Conservation (phyloP, 2,888 invertebrate species). For the Epirrhoe alternata region DNA sequence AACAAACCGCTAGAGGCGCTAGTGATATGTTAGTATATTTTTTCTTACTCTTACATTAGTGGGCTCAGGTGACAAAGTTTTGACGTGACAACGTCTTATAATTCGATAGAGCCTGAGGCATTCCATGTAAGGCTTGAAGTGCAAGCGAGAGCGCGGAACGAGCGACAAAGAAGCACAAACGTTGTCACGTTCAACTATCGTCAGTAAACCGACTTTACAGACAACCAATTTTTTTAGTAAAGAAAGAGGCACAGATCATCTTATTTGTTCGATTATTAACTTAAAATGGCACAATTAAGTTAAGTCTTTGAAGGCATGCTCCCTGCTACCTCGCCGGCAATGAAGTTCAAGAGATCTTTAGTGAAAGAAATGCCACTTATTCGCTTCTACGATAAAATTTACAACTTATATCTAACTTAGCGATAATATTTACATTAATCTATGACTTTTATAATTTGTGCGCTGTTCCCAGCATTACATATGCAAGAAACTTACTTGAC, state of each 20-base stretch:
- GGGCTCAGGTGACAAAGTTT: no score
- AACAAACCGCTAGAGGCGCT: background rate
- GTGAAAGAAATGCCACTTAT: constrained; percentile 82
- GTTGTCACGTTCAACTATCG: no score
- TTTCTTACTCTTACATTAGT: no score
- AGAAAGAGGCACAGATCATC: background rate
- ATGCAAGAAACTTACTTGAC: constrained; percentile 18
- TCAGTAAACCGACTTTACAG: no score
- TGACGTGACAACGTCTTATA: no score
- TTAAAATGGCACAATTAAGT: constrained; percentile 43
- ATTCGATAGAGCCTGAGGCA: no score
- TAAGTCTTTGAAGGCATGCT: constrained; percentile 65
- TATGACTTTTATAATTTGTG: constrained; percentile 66
- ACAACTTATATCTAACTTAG: constrained; percentile 69
- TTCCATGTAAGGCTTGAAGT: no score
- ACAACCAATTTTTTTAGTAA: background rate
- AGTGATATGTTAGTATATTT: no score
- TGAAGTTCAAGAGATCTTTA: constrained; percentile 84
- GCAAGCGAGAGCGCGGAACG: no score
- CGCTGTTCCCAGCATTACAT: constrained; percentile 46
- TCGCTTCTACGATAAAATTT: constrained; percentile 62
- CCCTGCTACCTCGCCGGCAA: constrained; percentile 74
- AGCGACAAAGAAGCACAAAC: no score
- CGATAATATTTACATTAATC: constrained; percentile 76
- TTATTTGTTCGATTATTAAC: constrained; percentile 8